These are phyloP conservation scores for Antitype chi DNA, from an alignment of 2,888 invertebrate genomes.

Conservation along the genomic window DNA sequence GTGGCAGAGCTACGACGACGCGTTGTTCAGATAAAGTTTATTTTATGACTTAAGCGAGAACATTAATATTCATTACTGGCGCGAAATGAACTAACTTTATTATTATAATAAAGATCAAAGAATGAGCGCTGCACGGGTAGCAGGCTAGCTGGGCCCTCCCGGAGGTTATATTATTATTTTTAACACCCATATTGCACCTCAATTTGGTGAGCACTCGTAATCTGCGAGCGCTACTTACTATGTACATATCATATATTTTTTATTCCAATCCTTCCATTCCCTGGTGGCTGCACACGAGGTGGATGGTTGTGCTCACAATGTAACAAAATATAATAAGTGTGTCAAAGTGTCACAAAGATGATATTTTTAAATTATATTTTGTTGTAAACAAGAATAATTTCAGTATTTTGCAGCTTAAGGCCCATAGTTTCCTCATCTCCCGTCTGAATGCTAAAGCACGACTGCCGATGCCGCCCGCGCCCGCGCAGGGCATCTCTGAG, in stretches of 20 bases:
- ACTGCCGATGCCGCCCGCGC: too few relatives aligned
- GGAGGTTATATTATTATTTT: conserved; percentile 73
- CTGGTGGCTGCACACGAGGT: conserved; percentile 25
- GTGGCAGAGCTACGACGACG: conserved; percentile 81
- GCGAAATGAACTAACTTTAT: conserved; percentile 89
- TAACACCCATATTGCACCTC: conserved; percentile 58
- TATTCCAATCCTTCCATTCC: conserved; percentile 54
- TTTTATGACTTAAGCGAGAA: conserved; percentile 89
- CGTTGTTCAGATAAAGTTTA: conserved; percentile 88
- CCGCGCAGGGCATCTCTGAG: too few relatives aligned
- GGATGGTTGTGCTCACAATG: conserved; percentile 14
- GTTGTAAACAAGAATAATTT: conserved; percentile 13
- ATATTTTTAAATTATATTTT: conserved; percentile 9
- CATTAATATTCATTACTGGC: conserved; percentile 90
- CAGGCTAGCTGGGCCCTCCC: conserved; percentile 58
- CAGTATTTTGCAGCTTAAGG: background rate
- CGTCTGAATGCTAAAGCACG: too few relatives aligned
- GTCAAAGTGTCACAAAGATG: conserved; percentile 19
- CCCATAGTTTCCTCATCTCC: too few relatives aligned
- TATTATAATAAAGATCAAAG: conserved; percentile 88
- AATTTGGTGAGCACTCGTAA: conserved; percentile 56
- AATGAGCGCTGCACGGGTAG: conserved; percentile 70
- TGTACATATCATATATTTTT: conserved; percentile 51
- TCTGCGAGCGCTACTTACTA: conserved; percentile 44
- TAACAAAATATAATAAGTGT: conserved; percentile 43